These are phyloP conservation scores for Megalops atlanticus DNA, from an alignment of 2,113 vertebrate species.

Conservation along the genomic window DNA sequence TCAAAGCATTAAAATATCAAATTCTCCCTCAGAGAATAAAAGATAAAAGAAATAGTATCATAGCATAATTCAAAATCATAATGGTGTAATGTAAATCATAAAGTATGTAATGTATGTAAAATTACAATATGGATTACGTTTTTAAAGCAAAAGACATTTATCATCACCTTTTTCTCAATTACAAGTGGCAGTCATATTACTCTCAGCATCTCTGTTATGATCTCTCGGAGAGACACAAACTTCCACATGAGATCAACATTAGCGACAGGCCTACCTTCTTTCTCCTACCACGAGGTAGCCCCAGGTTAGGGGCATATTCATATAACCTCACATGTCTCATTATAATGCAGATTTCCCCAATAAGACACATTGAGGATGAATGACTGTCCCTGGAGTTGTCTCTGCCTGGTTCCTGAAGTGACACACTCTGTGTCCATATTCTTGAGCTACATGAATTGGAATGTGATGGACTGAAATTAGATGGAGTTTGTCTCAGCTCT, in stretches of 20 bases:
- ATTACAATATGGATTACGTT: too few relatives aligned
- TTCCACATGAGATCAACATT: background rate
- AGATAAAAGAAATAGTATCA: background rate
- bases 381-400: background rate
- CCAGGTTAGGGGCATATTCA: background rate
- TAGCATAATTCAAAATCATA: background rate
- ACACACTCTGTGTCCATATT: background rate
- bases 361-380: background rate
- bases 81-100: background rate
- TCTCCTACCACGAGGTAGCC: background rate
- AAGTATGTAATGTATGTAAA: too few relatives aligned
- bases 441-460: background rate
- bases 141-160: too few relatives aligned
- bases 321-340: background rate
- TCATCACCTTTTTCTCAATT: too few relatives aligned
- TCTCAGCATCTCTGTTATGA: background rate
- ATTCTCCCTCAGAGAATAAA: background rate
- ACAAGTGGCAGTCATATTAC: too few relatives aligned
- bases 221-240: background rate
- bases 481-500: slow-evolving; percentile 45
- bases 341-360: background rate
- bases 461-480: background rate
- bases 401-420: slow-evolving; percentile 9
- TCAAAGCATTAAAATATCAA: background rate
- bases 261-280: background rate